Base-by-base conservation (phyloP, 2,113 vertebrate species). In the Seriola rivoliana region DNA sequence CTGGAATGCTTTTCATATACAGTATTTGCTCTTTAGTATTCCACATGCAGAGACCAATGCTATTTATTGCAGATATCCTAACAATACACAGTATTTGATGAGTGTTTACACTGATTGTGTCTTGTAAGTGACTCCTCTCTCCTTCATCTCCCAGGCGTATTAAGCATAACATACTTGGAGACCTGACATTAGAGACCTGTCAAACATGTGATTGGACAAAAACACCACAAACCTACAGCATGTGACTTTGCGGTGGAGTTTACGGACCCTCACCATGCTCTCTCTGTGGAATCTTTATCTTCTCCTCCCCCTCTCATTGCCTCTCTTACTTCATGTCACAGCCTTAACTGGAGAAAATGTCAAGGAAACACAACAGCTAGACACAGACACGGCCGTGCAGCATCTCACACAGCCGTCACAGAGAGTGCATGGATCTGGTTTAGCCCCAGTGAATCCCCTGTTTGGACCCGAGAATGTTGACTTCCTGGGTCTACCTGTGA, bases 261-360 rank as follows among this genome's bases (percentile, higher is more conserved):
- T 63, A 25, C 10, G 71, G 58, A 84, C 57, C 73, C 71, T 85
- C 88, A 42, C 67, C 85, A 93, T 95, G 92, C 70, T 88, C 70
- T 84, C 71, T 65, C 55, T 75, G 78, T 86, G 90, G 91, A 92
- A 75, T 65, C 54, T 88, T 44, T 90, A 74, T 78, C 46, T 88
- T 66, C 62, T 93, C 64, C 54, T 91, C 42, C 81, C 71, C 63
- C 63, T 92, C 44, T 85, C 64, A 52, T 82, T 89, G 48, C 72
- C 71, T 76, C 67, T 75, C 11, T 80, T 59, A 7, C 68, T 78
- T 62, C 46, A 48, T 68, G 80, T 69, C 54, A 60, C 21, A 50
- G 75, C 83, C 10, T 48, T 86, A 48, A 74, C 62, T 14, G 80
- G 59, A 79, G 75, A 90, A 82, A 82, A 80, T 76, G 38, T 36